Percentiles rank a stretch among this genome's conserved stretches.
phyloP scores from a whole-genome alignment of 2,888 invertebrate species.

The Euzophera pinguis region DNA sequence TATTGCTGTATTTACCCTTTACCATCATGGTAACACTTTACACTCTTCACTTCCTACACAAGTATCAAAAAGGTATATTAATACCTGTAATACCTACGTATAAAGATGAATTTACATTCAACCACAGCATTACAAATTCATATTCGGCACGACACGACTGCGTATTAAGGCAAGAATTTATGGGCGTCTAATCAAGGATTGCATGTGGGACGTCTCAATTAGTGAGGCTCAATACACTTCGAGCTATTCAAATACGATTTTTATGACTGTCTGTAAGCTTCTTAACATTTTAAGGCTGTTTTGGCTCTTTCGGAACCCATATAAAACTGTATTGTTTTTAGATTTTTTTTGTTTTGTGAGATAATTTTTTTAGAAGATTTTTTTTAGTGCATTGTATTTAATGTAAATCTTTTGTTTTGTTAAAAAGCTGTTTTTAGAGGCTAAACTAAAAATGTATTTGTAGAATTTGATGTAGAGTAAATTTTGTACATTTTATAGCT shows the following conservation, averaged over 20 bases:
- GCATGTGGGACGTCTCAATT: conserved; percentile 49
- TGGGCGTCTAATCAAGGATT: conserved; percentile 39
- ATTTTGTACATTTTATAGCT: no score
- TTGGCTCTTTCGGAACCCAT: neutral
- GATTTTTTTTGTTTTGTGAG: neutral
- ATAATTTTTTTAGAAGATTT: no score
- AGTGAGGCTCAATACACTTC: conserved; percentile 33
- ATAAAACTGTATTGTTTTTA: neutral
- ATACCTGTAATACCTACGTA: no score
- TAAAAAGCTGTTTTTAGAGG: no score
- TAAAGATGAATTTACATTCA: neutral
- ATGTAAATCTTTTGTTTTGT: no score
- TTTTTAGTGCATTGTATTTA: no score
- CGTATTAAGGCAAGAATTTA: conserved; percentile 40
- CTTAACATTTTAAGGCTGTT: conserved; percentile 16
- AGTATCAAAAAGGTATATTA: no score
- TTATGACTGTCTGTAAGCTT: conserved; percentile 37
- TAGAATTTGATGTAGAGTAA: no score
- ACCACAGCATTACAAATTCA: conserved; percentile 45
- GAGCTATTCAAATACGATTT: conserved; percentile 40
- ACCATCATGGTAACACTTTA: no score
- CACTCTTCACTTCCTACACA: no score
- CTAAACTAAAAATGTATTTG: no score
- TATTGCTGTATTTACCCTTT: no score
- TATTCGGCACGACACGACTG: conserved; percentile 31